Evolutionary conservation across 2,797 vertebrate species (phyloP).

Genomic region (Periparus ater): DNA sequence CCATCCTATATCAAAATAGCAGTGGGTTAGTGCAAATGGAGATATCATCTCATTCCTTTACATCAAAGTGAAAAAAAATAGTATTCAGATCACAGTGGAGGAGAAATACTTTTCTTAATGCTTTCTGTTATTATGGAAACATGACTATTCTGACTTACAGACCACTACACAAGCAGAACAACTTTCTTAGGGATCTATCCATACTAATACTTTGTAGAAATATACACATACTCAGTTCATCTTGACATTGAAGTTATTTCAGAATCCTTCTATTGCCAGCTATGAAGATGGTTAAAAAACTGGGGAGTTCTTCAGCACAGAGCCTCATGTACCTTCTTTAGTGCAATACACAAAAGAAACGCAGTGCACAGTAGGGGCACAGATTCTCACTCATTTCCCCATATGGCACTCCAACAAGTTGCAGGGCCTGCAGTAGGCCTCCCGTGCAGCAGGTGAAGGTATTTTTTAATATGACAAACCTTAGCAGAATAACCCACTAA

Average conservation of each 20-base stretch:
- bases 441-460: background rate
- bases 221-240: fast-evolving
- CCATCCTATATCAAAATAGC: background rate
- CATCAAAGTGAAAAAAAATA: background rate
- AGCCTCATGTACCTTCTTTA: background rate
- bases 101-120: background rate
- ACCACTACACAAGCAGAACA: background rate
- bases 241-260: background rate
- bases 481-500: background rate
- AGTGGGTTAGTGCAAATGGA: background rate
- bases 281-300: background rate
- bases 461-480: background rate
- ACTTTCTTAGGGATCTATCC: background rate
- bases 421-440: background rate
- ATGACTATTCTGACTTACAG: background rate
- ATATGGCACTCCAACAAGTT: background rate
- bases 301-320: background rate
- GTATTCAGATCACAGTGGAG: background rate
- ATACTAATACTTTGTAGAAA: background rate
- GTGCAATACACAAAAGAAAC: background rate
- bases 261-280: background rate
- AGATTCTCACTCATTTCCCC: background rate
- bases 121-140: background rate
- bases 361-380: fast-evolving
- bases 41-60: background rate